Conservation (phyloP, 2,888 invertebrate species). For the Falcaria lacertinaria region DNA sequence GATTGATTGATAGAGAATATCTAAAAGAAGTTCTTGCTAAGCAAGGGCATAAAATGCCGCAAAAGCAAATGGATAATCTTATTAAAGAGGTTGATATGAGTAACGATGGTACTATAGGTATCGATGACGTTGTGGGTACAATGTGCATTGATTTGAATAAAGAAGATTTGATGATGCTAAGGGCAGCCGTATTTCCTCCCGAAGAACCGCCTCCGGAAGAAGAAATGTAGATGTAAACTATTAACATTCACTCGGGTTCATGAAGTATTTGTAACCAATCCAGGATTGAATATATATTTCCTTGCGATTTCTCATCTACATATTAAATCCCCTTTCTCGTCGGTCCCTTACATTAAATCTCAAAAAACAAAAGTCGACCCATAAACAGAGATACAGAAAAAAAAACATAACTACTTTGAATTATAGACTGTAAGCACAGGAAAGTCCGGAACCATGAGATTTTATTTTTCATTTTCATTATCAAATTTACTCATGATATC, state of each 20-base stretch:
- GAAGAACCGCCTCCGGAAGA: conserved; percentile 12
- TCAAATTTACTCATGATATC: too few relatives aligned
- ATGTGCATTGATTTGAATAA: conserved; percentile 64
- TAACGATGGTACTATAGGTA: conserved; percentile 64
- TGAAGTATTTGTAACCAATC: too few relatives aligned
- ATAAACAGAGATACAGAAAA: too few relatives aligned
- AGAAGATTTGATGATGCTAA: conserved; percentile 56
- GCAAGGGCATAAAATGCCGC: conserved; percentile 54
- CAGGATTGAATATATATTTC: too few relatives aligned
- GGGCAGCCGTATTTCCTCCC: conserved; percentile 34
- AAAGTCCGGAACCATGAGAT: too few relatives aligned
- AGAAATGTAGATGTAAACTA: conserved; percentile 5
- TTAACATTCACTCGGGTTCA: not conserved
- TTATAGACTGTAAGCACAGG: too few relatives aligned
- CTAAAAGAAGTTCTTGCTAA: conserved; percentile 49
- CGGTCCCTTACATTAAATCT: too few relatives aligned
- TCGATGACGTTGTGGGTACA: conserved; percentile 68
- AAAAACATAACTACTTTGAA: too few relatives aligned
- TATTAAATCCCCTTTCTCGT: too few relatives aligned
- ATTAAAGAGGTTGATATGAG: conserved; percentile 67
- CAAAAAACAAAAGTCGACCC: too few relatives aligned
- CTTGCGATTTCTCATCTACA: too few relatives aligned
- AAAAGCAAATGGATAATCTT: conserved; percentile 47
- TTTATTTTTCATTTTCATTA: too few relatives aligned
- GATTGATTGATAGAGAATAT: conserved; percentile 50